A percentile compares a stretch with the other conserved stretches of the same genome.
Conservation (phyloP, 2,888 invertebrate species). For the Thumatha senex region DNA sequence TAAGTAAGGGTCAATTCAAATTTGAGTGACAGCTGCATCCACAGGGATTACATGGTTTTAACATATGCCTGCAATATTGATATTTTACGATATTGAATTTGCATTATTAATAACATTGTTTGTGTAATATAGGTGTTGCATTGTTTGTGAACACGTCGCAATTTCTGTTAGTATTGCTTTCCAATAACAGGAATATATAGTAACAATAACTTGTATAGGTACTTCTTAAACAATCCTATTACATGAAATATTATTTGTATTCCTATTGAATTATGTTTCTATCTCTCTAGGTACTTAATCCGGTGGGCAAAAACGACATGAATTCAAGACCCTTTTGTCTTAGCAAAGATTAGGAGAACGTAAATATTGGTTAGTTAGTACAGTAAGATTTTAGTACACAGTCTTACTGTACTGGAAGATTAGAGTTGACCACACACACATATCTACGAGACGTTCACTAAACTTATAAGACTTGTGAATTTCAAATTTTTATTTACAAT, state of each 20-base stretch:
- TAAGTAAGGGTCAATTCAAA: constrained; percentile 14
- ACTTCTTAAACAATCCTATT: no score
- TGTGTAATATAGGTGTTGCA: not conserved
- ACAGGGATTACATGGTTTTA: not conserved
- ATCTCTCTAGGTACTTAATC: not conserved
- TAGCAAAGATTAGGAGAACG: not conserved
- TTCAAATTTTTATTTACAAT: no score
- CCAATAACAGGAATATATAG: no score
- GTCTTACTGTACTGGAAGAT: no score
- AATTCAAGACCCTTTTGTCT: not conserved
- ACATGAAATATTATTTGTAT: no score
- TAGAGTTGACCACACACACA: no score
- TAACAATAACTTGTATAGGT: no score
- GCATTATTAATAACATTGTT: not conserved
- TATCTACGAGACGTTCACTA: no score
- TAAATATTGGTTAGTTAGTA: not conserved
- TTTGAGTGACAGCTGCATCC: constrained; percentile 12
- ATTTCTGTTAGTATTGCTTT: no score
- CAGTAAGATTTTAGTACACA: no score
- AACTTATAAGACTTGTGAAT: no score
- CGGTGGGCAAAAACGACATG: not conserved
- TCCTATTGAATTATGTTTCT: no score
- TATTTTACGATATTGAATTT: constrained; percentile 6
- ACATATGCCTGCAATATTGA: constrained; percentile 2
- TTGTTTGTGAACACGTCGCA: not conserved